Conservation (phyloP, 2,113 vertebrate species). For the Eleginops maclovinus region DNA sequence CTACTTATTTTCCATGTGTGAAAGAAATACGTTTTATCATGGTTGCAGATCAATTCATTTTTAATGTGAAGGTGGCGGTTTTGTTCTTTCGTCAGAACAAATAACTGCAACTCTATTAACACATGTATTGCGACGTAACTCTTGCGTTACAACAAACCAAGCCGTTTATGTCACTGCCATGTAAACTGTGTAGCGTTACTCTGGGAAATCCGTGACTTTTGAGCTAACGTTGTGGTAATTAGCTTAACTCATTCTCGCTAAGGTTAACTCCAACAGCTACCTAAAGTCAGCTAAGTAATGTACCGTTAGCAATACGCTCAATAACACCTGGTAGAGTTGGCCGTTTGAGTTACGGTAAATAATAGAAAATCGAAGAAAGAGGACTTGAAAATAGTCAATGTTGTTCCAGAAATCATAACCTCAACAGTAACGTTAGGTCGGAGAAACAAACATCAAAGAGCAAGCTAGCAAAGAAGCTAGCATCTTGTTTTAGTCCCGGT, state of each 20-base stretch:
- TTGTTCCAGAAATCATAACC: not conserved
- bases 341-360: not conserved
- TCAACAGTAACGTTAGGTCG: not conserved
- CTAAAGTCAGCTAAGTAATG: conserved; percentile 42
- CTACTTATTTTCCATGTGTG: not conserved
- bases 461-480: conserved; percentile 60
- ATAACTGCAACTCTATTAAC: not conserved
- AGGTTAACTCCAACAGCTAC: conserved; percentile 34
- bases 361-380: not conserved
- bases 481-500: conserved; percentile 41
- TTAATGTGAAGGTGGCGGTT: not conserved
- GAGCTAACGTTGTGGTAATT: conserved; percentile 40
- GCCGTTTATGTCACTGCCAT: not conserved
- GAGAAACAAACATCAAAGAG: conserved; percentile 22
- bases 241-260: conserved; percentile 43
- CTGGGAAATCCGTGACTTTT: not conserved
- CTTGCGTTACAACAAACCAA: not conserved
- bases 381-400: not conserved
- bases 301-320: conserved; percentile 7
- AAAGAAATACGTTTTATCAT: not conserved
- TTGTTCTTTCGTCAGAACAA: not conserved
- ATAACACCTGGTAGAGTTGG: not conserved
- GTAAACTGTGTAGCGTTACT: not conserved
- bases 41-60: not conserved
- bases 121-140: not conserved